Evolutionary conservation across 2,113 vertebrate species (phyloP).

Genomic region (chimpanzee (Pan troglodytes)): NHGRI_mPanTro3-v2.1_pri NC_072411.2:52375001-52375500

Average conservation of each 20-base stretch:
- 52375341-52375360: not conserved
- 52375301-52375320: not conserved
- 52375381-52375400: not conserved
- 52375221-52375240: not conserved
- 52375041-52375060: not conserved
- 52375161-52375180: not conserved
- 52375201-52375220: rapidly evolving
- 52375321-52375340: not conserved
- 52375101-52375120: not conserved
- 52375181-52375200: not conserved
- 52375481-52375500: not conserved
- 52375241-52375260: not conserved
- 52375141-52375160: not conserved
- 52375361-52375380: not conserved
- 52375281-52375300: not conserved
- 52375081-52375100: not conserved
- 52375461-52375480: not conserved
- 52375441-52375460: not conserved
- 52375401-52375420: not conserved
- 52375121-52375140: not conserved
- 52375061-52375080: not conserved
- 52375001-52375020: not conserved
- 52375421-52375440: not conserved
- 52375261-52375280: not conserved
- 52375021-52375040: not conserved